Evolutionary conservation across 2,113 vertebrate genomes (phyloP), one percentile per base, ranked within the genome.

Genomic region (Pseudopipra pipra): DNA sequence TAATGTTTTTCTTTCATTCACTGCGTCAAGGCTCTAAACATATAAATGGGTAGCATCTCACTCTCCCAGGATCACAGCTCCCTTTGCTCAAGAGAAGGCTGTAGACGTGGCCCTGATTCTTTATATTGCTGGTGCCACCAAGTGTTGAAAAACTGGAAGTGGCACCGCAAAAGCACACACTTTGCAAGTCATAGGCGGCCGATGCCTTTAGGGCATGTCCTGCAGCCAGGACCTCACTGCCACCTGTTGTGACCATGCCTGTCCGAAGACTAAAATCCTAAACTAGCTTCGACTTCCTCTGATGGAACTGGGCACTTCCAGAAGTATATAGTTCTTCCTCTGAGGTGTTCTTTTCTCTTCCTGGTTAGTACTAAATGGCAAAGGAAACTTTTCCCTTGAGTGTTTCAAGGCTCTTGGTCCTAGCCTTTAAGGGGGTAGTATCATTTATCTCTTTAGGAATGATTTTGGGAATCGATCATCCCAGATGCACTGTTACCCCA

Each of bases 121-220:
- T 94, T 37, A 16, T 93, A 75, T 93, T 90, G 55, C 73, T 96
- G 92, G 92, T 96, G 96, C 96, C 96, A 93, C 86, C 96, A 85
- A 92, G 96, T n/a, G 96, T 79, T 76, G 44, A 58, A 58, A 92
- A 41, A 0, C 66, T 81, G 78, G 83, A 96, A 94, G 52, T 51
- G 85, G 66, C 65, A 6, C 61, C 17, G 49, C 28, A 46, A 75
- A 76, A 25, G 30, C 56, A 11, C 8, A 2, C 0, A 0, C 35
- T 28, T 7, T 37, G 28, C 55, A 51, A 61, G 24, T 4, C 17
- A 0, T 21, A 13, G n/a, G 37, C 2, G 1, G 16, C 4, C 0
- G 6, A 19, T 16, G 23, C 6, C 9, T 21, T 21, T 16, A 46
- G 31, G 4, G 0, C 9, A 1, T 1, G 14, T 41, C 52, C 49